Base-by-base conservation (phyloP, 2,888 invertebrate genomes). In the Diachrysia chrysitis region DNA sequence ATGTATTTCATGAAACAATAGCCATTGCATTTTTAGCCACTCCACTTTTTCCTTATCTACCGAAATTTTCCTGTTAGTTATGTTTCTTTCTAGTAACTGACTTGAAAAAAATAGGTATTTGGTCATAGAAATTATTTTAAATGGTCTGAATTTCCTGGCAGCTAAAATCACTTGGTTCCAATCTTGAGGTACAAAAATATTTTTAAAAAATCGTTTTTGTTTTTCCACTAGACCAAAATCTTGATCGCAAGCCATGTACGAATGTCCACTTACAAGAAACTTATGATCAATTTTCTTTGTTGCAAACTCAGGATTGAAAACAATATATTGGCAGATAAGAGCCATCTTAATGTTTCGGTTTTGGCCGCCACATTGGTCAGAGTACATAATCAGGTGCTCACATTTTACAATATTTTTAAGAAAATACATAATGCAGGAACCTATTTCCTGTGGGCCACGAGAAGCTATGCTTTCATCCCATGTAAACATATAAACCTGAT, bases 391-490 rank as follows among this genome's bases (percentile, higher is more conserved):
- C 42, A 86, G 48, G 55, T 58, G 79, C 56, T 69, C 73, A 25
- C 71, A 73, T 12, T 61, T 58, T n/a, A 76, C 77, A 58, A 69
- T 48, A 66, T 81, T 46, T 70, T 65, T 74, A 32, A 82, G 70
- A 58, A 68, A 84, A 37, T 71, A 58, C 37, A 83, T 25, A 9
- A 85, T 29, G 29, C 29, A 29, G 9, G 80, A 84, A 16, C 77
- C 84, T 54, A 85, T 80, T 74, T 86, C 85, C 66, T 85, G 76
- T 7, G 82, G 73, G n/a, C 84, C 84, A 25, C 83, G 64, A 7
- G 84, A 84, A 21, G 82, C 85, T 54, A 69, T 48, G 0, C 76
- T 61, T 73, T 84, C 63, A 58, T 64, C 57, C 69, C n/a, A n/a
- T n/a, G n/a, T n/a, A n/a, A n/a, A n/a, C 64, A 69, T 3, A 58